Conservation (phyloP, 1,140 invertebrate genomes). For the Nilaparvata lugens region DNA sequence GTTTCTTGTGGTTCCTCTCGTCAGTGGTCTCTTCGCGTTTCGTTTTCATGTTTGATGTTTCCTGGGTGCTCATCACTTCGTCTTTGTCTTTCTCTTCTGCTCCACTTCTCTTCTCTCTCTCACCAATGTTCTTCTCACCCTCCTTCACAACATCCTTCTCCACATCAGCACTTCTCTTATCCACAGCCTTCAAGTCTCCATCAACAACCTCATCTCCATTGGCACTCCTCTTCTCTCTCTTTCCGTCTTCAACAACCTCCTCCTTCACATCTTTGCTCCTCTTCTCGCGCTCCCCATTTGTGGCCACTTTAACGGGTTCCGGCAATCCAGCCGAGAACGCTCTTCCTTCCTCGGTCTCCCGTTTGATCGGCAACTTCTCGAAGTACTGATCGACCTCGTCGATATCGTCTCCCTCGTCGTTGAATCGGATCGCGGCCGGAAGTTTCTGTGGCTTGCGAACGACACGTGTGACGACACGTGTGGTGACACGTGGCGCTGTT, state of each 20-base stretch:
- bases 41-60: background rate
- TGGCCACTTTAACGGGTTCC: too few species aligned
- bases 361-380: slow-evolving; percentile 5
- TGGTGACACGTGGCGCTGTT: too few species aligned
- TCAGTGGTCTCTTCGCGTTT: background rate
- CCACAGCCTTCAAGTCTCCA: background rate
- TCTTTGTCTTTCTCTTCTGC: background rate
- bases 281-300: background rate
- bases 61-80: slow-evolving; percentile 10
- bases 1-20: slow-evolving; percentile 46
- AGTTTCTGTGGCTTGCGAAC: too few species aligned
- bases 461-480: too few species aligned
- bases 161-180: too few species aligned
- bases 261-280: background rate
- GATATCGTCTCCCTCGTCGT: too few species aligned
- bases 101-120: slow-evolving; percentile 7
- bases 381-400: background rate
- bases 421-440: too few species aligned
- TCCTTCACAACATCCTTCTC: too few species aligned
- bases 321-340: too few species aligned
- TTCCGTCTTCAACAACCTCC: background rate
- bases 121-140: background rate
- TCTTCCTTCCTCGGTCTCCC: slow-evolving; percentile 7
- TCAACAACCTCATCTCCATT: background rate
- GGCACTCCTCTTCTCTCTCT: background rate